A percentile compares a stretch with the other conserved stretches of the same genome.
Evolutionary conservation across 2,113 vertebrate genomes (phyloP).

Genomic region (Pristiophorus japonicus): DNA sequence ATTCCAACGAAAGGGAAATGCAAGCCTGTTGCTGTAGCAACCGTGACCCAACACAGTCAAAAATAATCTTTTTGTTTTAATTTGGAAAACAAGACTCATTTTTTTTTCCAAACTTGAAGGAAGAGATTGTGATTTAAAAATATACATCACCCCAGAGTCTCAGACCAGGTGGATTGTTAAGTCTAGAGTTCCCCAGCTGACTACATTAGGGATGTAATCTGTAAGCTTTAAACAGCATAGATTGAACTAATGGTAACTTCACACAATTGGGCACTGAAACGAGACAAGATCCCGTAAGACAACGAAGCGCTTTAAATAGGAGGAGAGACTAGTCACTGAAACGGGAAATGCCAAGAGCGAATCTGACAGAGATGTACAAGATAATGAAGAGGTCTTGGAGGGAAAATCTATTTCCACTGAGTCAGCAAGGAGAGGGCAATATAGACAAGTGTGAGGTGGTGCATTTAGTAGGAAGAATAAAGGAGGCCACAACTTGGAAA

Average conservation of each 20-base stretch:
- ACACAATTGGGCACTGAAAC: neutral
- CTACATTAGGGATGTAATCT: neutral
- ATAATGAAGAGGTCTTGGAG: neutral
- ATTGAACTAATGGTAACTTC: neutral
- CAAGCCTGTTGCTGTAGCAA: neutral
- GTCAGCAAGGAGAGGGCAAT: neutral
- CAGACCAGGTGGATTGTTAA: neutral
- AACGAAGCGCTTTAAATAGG: neutral
- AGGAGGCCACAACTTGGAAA: neutral
- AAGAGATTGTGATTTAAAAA: neutral
- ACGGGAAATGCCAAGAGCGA: neutral
- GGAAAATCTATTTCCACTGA: neutral
- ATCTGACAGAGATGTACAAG: neutral
- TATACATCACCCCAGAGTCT: neutral
- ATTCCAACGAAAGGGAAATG: neutral
- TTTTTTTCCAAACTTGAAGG: neutral
- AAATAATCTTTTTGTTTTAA: neutral
- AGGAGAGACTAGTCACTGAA: neutral
- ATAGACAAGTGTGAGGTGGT: neutral
- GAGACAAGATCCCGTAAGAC: neutral
- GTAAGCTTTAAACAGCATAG: neutral
- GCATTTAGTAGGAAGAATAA: neutral
- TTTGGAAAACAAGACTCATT: neutral
- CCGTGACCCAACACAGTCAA: neutral
- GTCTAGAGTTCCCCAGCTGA: neutral